These are phyloP conservation scores for Abrostola triplasia DNA, from an alignment of 2,888 invertebrate genomes.

Conservation along the genomic window DNA sequence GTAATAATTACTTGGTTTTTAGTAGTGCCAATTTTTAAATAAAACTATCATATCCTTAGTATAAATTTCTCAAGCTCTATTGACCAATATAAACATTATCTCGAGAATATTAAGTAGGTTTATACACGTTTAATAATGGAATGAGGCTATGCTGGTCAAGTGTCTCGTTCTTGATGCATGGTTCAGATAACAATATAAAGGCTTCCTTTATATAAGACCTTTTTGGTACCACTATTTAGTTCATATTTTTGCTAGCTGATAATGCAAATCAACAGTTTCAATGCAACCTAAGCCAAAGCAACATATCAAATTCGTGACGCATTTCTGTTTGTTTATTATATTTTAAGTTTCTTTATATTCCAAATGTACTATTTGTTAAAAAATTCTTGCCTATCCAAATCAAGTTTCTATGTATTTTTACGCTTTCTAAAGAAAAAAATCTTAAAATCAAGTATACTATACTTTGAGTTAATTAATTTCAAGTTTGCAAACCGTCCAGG, in stretches of 20 bases:
- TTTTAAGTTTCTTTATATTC: neutral
- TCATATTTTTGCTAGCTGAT: slow-evolving; percentile 10
- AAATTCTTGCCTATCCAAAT: slow-evolving; percentile 2
- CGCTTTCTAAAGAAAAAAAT: neutral
- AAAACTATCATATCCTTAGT: slow-evolving; percentile 29
- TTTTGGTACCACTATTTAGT: slow-evolving; percentile 15
- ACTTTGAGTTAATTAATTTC: neutral
- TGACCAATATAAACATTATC: slow-evolving; percentile 18
- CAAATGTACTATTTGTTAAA: slow-evolving; percentile 10
- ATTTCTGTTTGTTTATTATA: slow-evolving; percentile 9
- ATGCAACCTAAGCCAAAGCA: slow-evolving; percentile 49
- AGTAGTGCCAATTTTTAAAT: slow-evolving; percentile 12
- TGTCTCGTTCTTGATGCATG: slow-evolving; percentile 9
- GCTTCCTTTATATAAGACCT: slow-evolving; percentile 5
- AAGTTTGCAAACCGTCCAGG: slow-evolving; percentile 16
- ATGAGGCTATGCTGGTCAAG: slow-evolving; percentile 31
- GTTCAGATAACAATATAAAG: slow-evolving; percentile 7
- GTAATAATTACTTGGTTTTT: slow-evolving; percentile 5
- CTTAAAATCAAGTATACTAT: neutral
- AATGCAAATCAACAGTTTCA: slow-evolving; percentile 26
- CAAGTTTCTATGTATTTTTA: slow-evolving; percentile 7
- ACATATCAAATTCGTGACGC: slow-evolving; percentile 19
- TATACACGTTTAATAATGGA: slow-evolving; percentile 20
- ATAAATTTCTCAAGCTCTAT: slow-evolving; percentile 27
- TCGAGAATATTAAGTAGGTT: slow-evolving; percentile 13